These are phyloP conservation scores for Saxidomus purpurata DNA, from an alignment of 1,140 invertebrate species.

Conservation along the genomic window DNA sequence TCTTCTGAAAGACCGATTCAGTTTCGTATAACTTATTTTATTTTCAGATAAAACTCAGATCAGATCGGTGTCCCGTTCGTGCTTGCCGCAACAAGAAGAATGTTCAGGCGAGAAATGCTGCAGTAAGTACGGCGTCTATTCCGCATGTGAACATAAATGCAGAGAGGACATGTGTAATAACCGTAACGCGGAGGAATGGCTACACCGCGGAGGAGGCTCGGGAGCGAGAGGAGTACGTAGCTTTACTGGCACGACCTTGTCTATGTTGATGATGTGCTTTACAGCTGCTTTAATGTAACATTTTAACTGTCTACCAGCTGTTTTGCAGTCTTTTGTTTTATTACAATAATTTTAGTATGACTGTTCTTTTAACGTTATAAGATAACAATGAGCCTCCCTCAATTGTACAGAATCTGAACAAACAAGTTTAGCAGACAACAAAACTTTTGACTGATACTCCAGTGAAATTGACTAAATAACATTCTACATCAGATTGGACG, in stretches of 20 bases:
- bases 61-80: slow-evolving; percentile 17
- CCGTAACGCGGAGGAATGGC: slow-evolving; percentile 22
- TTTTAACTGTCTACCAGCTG: no score
- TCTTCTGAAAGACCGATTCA: no score
- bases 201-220: not conserved
- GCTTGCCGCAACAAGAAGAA: not conserved
- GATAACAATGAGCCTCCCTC: no score
- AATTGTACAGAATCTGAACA: no score
- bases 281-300: no score
- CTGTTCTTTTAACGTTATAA: no score
- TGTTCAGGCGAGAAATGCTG: slow-evolving; percentile 28
- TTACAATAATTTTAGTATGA: no score
- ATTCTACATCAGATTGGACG: no score
- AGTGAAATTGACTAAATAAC: no score
- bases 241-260: not conserved
- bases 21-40: not conserved
- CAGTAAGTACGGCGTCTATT: not conserved
- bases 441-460: no score
- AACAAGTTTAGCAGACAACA: no score
- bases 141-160: slow-evolving; percentile 47
- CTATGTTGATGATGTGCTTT: not conserved
- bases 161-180: slow-evolving; percentile 20
- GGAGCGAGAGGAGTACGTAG: not conserved
- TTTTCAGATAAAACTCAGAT: slow-evolving; percentile 19
- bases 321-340: no score